Percentiles rank a stretch among this genome's conserved stretches.
Conservation (phyloP, 2,797 vertebrate species). For the Centropyge bicolor region DNA sequence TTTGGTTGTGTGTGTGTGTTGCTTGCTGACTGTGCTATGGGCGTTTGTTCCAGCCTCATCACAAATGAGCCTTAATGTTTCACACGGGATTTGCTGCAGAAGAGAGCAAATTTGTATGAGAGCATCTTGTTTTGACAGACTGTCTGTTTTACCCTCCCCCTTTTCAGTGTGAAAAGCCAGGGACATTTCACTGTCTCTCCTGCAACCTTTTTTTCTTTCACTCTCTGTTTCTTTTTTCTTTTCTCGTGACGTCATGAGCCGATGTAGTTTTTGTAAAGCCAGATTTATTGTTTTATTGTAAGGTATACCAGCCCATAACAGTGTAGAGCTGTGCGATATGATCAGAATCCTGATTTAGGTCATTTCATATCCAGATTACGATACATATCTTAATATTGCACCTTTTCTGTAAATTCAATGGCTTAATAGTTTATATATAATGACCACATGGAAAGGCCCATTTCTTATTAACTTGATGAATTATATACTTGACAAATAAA, state of each 20-base stretch:
- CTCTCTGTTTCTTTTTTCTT: not conserved
- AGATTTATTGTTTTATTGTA: not conserved
- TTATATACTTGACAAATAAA: too few species aligned
- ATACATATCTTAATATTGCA: too few species aligned
- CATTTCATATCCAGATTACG: too few species aligned
- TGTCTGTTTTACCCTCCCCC: conserved; percentile 61
- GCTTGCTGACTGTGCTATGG: conserved; percentile 75
- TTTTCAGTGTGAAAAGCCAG: conserved; percentile 42
- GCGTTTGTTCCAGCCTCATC: conserved; percentile 78
- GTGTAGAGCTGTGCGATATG: too few species aligned
- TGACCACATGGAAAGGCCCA: too few species aligned
- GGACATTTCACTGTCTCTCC: conserved; percentile 40
- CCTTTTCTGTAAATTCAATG: too few species aligned
- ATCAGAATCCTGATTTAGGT: too few species aligned
- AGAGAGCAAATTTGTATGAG: conserved; percentile 68
- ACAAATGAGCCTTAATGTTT: conserved; percentile 82
- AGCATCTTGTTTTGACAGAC: conserved; percentile 76
- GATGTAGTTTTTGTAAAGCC: conserved; percentile 5
- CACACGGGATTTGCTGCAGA: conserved; percentile 74
- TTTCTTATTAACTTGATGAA: too few species aligned
- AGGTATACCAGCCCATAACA: not conserved
- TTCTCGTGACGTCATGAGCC: not conserved
- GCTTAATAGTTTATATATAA: too few species aligned
- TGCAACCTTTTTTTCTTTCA: conserved; percentile 3
- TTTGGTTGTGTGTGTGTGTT: conserved; percentile 32